phyloP scores from a whole-genome alignment of 1,140 invertebrate species.

The Drosophila tropicalis region DNA sequence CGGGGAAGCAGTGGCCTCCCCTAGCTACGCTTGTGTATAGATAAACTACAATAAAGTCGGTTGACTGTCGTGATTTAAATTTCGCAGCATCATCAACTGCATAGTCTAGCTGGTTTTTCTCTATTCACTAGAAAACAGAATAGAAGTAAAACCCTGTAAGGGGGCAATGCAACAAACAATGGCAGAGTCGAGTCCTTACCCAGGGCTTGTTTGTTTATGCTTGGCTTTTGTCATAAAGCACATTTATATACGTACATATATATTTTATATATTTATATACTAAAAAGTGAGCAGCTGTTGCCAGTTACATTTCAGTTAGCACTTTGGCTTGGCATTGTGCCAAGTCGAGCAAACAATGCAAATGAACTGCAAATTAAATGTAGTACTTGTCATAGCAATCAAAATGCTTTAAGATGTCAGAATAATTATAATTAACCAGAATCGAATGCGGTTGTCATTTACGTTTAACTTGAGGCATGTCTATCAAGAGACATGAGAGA shows the following conservation, averaged over 20 bases:
- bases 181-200: too few species aligned
- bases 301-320: conserved; percentile 1
- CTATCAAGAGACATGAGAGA: not conserved
- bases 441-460: not conserved
- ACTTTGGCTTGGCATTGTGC: not conserved
- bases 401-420: not conserved
- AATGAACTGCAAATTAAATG: not conserved
- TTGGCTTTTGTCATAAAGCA: not conserved
- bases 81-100: too few species aligned
- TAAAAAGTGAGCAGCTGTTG: not conserved
- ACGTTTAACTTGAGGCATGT: not conserved
- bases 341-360: not conserved
- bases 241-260: not conserved
- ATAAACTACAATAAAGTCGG: too few species aligned
- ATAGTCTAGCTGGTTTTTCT: too few species aligned
- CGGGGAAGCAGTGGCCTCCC: too few species aligned
- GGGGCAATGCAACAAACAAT: too few species aligned
- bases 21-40: too few species aligned
- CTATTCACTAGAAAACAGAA: too few species aligned
- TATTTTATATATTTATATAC: not conserved
- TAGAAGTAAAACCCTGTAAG: too few species aligned
- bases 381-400: not conserved
- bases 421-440: not conserved
- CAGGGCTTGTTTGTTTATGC: too few species aligned
- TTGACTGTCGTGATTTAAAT: too few species aligned